Evolutionary conservation across 1,140 invertebrate species (phyloP).

Genomic region (Drosophila subobscura): DNA sequence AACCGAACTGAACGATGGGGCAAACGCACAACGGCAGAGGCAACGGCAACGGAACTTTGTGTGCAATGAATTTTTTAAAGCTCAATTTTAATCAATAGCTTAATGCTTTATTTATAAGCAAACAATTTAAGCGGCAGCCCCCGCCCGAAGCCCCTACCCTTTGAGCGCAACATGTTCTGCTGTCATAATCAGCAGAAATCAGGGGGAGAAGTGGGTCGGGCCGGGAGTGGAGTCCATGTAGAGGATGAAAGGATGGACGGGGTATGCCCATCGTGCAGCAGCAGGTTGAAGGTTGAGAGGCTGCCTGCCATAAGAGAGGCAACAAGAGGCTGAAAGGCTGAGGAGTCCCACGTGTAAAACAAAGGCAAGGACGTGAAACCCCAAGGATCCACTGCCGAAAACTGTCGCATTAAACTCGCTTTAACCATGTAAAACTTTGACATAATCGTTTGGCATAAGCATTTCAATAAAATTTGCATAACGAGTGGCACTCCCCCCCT

Average conservation of each 20-base stretch:
- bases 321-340: neutral
- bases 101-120: constrained; percentile 76
- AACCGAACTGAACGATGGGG: neutral
- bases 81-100: constrained; percentile 76
- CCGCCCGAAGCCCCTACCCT: neutral
- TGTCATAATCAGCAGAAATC: constrained; percentile 49
- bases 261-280: no score
- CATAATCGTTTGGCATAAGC: constrained; percentile 67
- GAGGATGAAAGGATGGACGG: constrained; percentile 1
- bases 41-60: constrained; percentile 16
- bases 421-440: constrained; percentile 63
- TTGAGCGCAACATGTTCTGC: constrained; percentile 17
- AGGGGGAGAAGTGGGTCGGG: neutral
- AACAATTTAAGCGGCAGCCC: constrained; percentile 62
- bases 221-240: neutral
- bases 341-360: constrained; percentile 52
- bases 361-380: constrained; percentile 39
- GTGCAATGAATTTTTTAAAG: constrained; percentile 77
- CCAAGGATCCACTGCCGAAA: neutral
- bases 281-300: neutral
- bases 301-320: constrained; percentile 6
- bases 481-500: constrained; percentile 23
- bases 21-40: no score
- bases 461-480: constrained; percentile 77
- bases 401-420: constrained; percentile 39